These are phyloP conservation scores for Orussus abietinus DNA, from an alignment of 1,140 invertebrate species.

Conservation along the genomic window DNA sequence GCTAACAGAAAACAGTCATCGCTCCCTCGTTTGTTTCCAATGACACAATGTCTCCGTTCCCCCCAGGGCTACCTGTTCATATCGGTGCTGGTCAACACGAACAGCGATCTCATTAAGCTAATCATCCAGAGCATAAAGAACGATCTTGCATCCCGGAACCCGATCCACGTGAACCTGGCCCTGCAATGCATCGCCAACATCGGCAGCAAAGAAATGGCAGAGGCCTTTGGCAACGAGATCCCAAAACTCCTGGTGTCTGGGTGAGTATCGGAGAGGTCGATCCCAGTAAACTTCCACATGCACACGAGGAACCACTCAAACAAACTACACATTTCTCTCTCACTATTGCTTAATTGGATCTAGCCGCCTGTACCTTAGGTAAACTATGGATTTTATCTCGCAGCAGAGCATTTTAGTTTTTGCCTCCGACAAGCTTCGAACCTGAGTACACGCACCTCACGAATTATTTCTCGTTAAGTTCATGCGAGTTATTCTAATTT, in stretches of 20 bases:
- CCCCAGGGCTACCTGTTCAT: slow-evolving; percentile 98
- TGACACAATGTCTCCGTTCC: too few species aligned
- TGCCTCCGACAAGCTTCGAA: too few species aligned
- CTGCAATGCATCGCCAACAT: slow-evolving; percentile 99
- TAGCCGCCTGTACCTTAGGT: slow-evolving; percentile 25
- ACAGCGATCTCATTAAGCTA: slow-evolving; percentile 97
- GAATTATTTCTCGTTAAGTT: too few species aligned
- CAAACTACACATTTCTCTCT: slow-evolving; percentile 13
- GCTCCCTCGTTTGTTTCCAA: too few species aligned
- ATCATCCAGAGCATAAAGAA: slow-evolving; percentile 99
- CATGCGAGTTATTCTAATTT: too few species aligned
- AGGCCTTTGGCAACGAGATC: slow-evolving; percentile 97
- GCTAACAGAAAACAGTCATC: too few species aligned
- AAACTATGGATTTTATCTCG: too few species aligned
- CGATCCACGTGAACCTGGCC: slow-evolving; percentile 98
- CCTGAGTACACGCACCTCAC: too few species aligned
- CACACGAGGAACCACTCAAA: too few species aligned
- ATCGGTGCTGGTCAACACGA: slow-evolving; percentile 98
- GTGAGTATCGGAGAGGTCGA: too few species aligned
- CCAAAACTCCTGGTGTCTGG: slow-evolving; percentile 96
- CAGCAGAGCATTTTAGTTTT: too few species aligned
- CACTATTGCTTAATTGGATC: slow-evolving; percentile 20
- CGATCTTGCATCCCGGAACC: slow-evolving; percentile 94
- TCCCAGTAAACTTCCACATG: too few species aligned
- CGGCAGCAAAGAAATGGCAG: slow-evolving; percentile 99